phyloP scores from a whole-genome alignment of 1,140 invertebrate species.

The Akabosia matsudoensis region DNA sequence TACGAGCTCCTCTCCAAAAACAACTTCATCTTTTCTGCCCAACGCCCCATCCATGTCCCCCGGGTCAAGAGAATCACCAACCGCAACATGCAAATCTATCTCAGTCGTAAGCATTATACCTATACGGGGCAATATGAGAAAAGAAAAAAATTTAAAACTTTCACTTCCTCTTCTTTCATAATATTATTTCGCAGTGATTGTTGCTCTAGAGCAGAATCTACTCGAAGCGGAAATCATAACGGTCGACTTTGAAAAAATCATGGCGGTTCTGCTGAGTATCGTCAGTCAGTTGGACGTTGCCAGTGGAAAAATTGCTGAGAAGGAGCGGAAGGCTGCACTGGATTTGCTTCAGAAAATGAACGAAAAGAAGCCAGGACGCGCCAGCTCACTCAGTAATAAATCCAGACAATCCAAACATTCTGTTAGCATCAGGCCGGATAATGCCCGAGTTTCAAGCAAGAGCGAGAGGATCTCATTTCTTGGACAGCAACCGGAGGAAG shows the following conservation, averaged over 20 bases:
- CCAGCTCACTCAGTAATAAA: neutral
- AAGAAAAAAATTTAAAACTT: neutral
- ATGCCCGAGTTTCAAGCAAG: too few relatives aligned
- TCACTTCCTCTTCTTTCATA: neutral
- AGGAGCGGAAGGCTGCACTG: neutral
- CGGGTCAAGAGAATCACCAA: conserved; percentile 7
- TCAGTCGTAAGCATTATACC: conserved; percentile 25
- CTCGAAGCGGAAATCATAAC: conserved; percentile 34
- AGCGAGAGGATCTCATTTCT: too few relatives aligned
- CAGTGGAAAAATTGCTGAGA: neutral
- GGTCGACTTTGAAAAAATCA: conserved; percentile 33
- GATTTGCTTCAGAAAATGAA: too few relatives aligned
- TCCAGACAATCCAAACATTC: too few relatives aligned
- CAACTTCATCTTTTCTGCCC: conserved; percentile 23
- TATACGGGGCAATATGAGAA: neutral
- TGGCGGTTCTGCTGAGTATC: conserved; percentile 35
- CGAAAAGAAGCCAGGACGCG: too few relatives aligned
- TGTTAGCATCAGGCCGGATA: too few relatives aligned
- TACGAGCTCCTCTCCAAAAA: conserved; percentile 29
- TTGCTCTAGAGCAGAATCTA: conserved; percentile 43
- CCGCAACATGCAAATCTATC: conserved; percentile 31
- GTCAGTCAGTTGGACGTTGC: conserved; percentile 20
- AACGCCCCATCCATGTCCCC: conserved; percentile 37
- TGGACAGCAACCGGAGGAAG: too few relatives aligned
- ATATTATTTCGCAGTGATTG: conserved; percentile 35